Evolutionary conservation across 2,888 invertebrate species (phyloP), one percentile per base, ranked within the genome.

Genomic region (Drosophila infuscata): DNA sequence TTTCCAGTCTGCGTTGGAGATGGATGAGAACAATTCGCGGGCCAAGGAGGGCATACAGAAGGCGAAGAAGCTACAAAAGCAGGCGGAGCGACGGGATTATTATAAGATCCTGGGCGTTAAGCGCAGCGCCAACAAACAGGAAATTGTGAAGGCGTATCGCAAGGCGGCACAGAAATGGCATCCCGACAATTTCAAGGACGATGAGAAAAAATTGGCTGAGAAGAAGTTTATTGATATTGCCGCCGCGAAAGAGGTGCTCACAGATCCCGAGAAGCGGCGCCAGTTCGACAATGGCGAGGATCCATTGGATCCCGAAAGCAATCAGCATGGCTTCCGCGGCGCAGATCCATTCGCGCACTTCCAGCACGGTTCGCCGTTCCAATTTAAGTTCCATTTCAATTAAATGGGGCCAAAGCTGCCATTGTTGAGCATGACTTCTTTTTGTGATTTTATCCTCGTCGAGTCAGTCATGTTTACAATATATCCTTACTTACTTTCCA

Each of bases 141-240:
- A 99, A 93, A 98, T 99, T 51, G 94, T 96, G 17, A 99, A 99
- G 94, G 99, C 98, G 25, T 99, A 99, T 93, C 95, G 99, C 80
- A 98, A 98, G 94, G 95, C 98, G 60, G 99, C 99, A 17, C 98
- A 98, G 93, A 97, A 99, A 93, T 99, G 99, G 99, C 99, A 99
- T 94, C 99, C 99, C 0, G 99, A 99, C 94, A 98, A 97, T 94
- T 99, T 96, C 93, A 95, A 95, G 58, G 96, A 96, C 15, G 97
- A 97, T 75, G 98, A 98, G 92, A 99, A 99, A 94, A 97, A 98
- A 92, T 94, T 96, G 59, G 99, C 99, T 0, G 97, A 99, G 93
- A 98, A 98, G 94, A 98, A 97, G 94, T 99, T 99, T 93, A 99
- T 99, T 76, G 99, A 99, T 93, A 97, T 99, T 90, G 99, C 99